phyloP scores from a whole-genome alignment of 1,140 invertebrate genomes.

The Sinonovacula constricta region DNA sequence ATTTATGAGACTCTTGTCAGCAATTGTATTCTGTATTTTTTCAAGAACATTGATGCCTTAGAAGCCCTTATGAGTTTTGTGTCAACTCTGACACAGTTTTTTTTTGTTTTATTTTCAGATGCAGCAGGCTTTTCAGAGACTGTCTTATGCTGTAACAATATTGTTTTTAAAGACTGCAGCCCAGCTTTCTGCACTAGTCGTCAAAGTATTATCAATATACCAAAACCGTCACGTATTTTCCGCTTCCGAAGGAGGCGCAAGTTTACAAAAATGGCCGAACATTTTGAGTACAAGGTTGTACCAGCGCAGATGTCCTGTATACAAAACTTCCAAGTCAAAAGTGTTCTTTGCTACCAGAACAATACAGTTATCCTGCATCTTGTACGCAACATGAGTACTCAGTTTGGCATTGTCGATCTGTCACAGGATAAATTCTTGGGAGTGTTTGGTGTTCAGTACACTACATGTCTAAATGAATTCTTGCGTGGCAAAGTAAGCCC shows the following conservation, averaged over 20 bases:
- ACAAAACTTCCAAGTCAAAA: slow-evolving; percentile 78
- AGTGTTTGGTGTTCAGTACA: slow-evolving; percentile 75
- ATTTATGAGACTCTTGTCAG: too few relatives aligned
- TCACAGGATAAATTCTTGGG: slow-evolving; percentile 76
- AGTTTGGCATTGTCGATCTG: slow-evolving; percentile 76
- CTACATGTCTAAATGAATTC: slow-evolving; percentile 76
- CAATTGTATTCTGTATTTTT: too few relatives aligned
- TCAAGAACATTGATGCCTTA: too few relatives aligned
- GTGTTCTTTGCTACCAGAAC: slow-evolving; percentile 76
- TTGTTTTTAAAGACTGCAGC: slow-evolving; percentile 78
- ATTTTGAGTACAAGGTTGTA: slow-evolving; percentile 79
- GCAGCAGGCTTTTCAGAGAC: slow-evolving; percentile 76
- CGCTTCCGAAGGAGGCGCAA: slow-evolving; percentile 75
- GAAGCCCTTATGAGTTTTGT: too few relatives aligned
- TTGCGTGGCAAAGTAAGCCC: slow-evolving; percentile 77
- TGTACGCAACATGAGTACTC: slow-evolving; percentile 76
- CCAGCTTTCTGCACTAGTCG: slow-evolving; percentile 76
- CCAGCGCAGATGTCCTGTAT: slow-evolving; percentile 78
- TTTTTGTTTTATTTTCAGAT: slow-evolving; percentile 62
- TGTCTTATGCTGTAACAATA: slow-evolving; percentile 72
- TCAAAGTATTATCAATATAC: slow-evolving; percentile 77
- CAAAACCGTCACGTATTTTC: slow-evolving; percentile 74
- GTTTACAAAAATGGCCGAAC: slow-evolving; percentile 78
- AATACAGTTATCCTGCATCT: slow-evolving; percentile 75
- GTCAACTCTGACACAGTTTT: too few relatives aligned